Evolutionary conservation across 2,113 vertebrate genomes (phyloP).

Genomic region (Sitta europaea): DNA sequence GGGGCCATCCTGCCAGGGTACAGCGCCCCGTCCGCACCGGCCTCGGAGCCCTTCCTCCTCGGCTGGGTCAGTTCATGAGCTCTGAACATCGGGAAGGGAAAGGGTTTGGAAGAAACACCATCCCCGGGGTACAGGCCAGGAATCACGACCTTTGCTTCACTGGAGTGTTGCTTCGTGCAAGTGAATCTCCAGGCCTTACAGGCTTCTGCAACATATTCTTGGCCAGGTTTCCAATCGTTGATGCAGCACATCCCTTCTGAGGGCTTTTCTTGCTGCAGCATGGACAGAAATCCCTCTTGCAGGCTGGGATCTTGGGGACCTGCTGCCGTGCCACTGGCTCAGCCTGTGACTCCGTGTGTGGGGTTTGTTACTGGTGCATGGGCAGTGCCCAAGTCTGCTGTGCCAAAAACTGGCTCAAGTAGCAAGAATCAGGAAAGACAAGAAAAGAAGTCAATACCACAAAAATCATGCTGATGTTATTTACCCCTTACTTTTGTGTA

Average conservation of each 20-base stretch:
- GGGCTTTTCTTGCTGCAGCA: background rate
- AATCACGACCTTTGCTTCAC: background rate
- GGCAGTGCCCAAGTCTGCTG: background rate
- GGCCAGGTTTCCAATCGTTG: background rate
- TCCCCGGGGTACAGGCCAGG: background rate
- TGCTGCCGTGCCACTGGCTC: background rate
- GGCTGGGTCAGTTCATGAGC: background rate
- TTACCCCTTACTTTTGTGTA: background rate
- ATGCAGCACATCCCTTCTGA: rapidly evolving
- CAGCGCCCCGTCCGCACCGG: background rate
- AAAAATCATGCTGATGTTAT: background rate
- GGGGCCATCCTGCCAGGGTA: constrained; percentile 38
- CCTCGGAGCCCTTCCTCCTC: background rate
- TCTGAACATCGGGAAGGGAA: background rate
- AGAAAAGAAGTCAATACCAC: background rate
- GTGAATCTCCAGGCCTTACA: background rate
- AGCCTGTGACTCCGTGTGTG: rapidly evolving
- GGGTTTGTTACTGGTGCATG: rapidly evolving
- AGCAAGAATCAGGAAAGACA: background rate
- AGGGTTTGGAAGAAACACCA: background rate
- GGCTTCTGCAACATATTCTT: background rate
- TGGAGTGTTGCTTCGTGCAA: rapidly evolving
- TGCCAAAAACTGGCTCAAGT: background rate
- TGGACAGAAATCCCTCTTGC: rapidly evolving
- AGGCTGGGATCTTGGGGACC: background rate